These are phyloP conservation scores for Bombyx mandarina DNA, from an alignment of 1,140 invertebrate species.

Conservation along the genomic window DNA sequence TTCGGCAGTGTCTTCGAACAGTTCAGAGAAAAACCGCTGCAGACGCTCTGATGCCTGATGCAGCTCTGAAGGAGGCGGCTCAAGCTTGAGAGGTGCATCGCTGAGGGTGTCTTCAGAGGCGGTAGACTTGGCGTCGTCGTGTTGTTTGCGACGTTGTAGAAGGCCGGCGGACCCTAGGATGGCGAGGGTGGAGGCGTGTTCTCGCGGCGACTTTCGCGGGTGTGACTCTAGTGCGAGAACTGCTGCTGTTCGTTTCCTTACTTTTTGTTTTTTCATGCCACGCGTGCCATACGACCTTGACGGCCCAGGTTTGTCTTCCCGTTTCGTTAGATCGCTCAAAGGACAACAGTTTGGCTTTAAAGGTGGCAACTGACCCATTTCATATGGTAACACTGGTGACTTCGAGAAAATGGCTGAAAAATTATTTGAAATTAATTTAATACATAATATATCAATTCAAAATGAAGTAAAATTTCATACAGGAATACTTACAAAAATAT, in stretches of 20 bases:
- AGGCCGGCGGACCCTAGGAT: slow-evolving; percentile 78
- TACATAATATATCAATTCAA: not conserved
- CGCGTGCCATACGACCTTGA: slow-evolving; percentile 59
- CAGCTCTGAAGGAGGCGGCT: slow-evolving; percentile 39
- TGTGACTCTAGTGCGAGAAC: slow-evolving; percentile 69
- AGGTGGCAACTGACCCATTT: slow-evolving; percentile 76
- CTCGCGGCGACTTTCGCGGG: slow-evolving; percentile 86
- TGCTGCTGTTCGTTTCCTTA: slow-evolving; percentile 41
- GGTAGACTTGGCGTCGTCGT: slow-evolving; percentile 63
- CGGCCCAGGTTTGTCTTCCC: slow-evolving; percentile 49
- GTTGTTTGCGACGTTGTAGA: slow-evolving; percentile 70
- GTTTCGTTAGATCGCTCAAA: slow-evolving; percentile 47
- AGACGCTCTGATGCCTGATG: slow-evolving; percentile 55
- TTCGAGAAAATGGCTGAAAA: slow-evolving; percentile 65
- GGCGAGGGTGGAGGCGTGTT: slow-evolving; percentile 87
- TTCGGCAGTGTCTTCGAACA: slow-evolving; percentile 59
- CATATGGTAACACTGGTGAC: slow-evolving; percentile 82
- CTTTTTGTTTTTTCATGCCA: slow-evolving; percentile 58
- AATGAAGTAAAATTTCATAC: not conserved
- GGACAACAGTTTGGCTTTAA: slow-evolving; percentile 71
- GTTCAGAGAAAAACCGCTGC: slow-evolving; percentile 57
- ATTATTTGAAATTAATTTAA: slow-evolving; percentile 5
- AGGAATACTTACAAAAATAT: slow-evolving; percentile 56
- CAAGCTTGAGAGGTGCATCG: slow-evolving; percentile 46
- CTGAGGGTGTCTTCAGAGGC: slow-evolving; percentile 61